A percentile compares a stretch with the other conserved stretches of the same genome.
phyloP scores from a whole-genome alignment of 2,113 vertebrate genomes.

The Myodes glareolus region DNA sequence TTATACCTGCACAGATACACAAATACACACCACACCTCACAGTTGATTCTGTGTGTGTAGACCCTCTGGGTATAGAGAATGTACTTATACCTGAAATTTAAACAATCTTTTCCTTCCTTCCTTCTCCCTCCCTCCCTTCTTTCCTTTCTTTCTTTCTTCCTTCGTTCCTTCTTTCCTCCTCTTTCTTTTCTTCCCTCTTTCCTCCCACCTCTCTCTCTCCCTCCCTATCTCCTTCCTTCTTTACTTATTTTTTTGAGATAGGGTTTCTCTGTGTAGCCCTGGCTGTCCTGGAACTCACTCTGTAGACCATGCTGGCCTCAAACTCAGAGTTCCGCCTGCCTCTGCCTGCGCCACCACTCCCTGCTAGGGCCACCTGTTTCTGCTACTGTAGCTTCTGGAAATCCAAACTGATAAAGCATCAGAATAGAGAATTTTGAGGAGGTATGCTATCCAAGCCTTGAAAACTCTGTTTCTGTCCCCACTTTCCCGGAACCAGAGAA shows the following conservation, averaged over 20 bases:
- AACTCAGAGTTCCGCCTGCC: no score
- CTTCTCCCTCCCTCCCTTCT: neutral
- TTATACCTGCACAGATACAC: neutral
- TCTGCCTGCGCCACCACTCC: no score
- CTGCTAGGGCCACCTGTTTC: neutral
- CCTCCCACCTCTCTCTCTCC: no score
- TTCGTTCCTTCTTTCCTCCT: no score
- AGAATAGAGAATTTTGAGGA: slow-evolving; percentile 16
- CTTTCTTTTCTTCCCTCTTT: no score
- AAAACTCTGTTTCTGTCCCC: neutral
- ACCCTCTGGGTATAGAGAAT: neutral
- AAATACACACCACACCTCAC: neutral
- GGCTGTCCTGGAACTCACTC: no score
- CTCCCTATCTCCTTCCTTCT: neutral
- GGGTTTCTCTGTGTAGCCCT: no score
- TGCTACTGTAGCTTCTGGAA: neutral
- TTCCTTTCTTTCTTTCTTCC: no score
- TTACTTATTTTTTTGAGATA: neutral
- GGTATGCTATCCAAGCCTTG: neutral
- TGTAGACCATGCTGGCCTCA: neutral
- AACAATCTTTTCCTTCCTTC: neutral
- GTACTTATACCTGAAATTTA: neutral
- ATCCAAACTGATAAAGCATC: slow-evolving; percentile 21
- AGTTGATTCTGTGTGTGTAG: neutral
- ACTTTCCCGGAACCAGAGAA: neutral